phyloP scores from a whole-genome alignment of 2,888 invertebrate genomes.

The Machimus rusticus region DNA sequence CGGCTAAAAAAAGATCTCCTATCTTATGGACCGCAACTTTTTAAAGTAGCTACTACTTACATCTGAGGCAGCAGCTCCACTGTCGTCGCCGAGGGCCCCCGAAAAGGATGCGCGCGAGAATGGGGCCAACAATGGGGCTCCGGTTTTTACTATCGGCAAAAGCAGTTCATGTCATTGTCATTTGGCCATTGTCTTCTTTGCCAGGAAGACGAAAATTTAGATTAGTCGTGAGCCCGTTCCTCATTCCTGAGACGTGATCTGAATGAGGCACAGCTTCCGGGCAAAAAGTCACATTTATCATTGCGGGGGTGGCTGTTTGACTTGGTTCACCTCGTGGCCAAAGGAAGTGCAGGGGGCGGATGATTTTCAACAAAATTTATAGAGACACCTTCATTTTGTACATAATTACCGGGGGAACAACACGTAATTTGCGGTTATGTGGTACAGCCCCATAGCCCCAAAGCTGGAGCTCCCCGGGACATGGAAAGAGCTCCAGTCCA shows the following conservation, averaged over 20 bases:
- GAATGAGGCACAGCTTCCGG: not conserved
- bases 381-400: not conserved
- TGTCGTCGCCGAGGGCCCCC: not conserved
- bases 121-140: not conserved
- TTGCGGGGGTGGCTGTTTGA: not conserved
- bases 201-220: slow-evolving; percentile 14
- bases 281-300: not conserved
- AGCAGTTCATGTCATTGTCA: slow-evolving; percentile 26
- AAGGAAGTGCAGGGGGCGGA: not conserved
- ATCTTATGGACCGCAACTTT: not conserved
- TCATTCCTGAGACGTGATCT: slow-evolving; percentile 30
- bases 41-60: slow-evolving; percentile 6
- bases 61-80: not conserved
- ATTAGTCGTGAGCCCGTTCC: slow-evolving; percentile 27
- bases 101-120: not conserved
- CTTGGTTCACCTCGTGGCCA: not conserved
- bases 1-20: not conserved
- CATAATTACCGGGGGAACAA: not conserved
- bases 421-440: not conserved
- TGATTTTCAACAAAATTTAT: not conserved
- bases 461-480: not conserved
- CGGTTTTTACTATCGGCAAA: not conserved
- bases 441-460: not conserved
- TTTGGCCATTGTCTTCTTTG: slow-evolving; percentile 25
- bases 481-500: not conserved